Percentiles rank a stretch among this genome's conserved stretches.
These are phyloP conservation scores for Hypomecis punctinalis DNA, from an alignment of 2,888 invertebrate genomes.

Conservation along the genomic window DNA sequence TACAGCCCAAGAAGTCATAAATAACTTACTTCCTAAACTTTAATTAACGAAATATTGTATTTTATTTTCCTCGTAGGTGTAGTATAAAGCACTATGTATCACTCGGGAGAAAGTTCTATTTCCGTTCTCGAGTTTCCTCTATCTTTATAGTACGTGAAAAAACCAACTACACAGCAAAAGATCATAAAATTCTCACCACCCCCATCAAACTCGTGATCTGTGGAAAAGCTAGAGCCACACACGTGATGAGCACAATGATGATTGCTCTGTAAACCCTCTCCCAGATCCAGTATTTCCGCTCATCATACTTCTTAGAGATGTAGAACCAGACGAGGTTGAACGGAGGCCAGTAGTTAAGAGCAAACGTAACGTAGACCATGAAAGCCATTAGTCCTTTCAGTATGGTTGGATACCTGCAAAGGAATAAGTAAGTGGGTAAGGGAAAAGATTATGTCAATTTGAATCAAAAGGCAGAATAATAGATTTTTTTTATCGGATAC, in stretches of 20 bases:
- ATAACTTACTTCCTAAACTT: too few relatives aligned
- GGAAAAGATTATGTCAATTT: too few relatives aligned
- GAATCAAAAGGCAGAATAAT: too few relatives aligned
- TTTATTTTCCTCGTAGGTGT: too few relatives aligned
- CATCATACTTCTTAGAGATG: conserved; percentile 63
- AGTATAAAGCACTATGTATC: too few relatives aligned
- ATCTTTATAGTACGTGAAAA: too few relatives aligned
- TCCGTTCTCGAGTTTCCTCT: too few relatives aligned
- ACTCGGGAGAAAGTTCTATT: too few relatives aligned
- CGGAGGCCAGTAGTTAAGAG: conserved; percentile 78
- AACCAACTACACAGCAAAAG: too few relatives aligned
- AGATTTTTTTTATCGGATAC: too few relatives aligned
- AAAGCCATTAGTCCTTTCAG: conserved; percentile 73
- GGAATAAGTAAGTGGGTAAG: background rate
- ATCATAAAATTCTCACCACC: conserved; percentile 56
- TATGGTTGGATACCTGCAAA: conserved; percentile 70
- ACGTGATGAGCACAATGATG: conserved; percentile 66
- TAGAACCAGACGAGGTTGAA: conserved; percentile 79
- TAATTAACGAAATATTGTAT: too few relatives aligned
- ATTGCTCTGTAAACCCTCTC: conserved; percentile 69
- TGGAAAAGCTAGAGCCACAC: conserved; percentile 72
- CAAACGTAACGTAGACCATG: conserved; percentile 79
- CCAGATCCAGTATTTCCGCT: conserved; percentile 70
- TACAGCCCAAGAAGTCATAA: too few relatives aligned
- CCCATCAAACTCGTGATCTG: conserved; percentile 79